Evolutionary conservation across 2,888 invertebrate species (phyloP).

Genomic region (Gortyna flavago): DNA sequence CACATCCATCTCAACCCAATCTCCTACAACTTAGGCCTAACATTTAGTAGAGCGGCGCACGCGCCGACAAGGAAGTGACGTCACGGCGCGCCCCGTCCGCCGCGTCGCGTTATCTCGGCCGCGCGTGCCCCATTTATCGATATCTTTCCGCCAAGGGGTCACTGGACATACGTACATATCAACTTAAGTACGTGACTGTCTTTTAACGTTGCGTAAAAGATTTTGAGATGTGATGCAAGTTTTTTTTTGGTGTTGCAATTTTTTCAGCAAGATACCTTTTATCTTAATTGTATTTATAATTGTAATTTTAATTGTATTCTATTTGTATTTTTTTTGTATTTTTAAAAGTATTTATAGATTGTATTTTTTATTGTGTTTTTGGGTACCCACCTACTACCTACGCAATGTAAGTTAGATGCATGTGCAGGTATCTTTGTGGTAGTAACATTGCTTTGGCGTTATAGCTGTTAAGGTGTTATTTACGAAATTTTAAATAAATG

Average conservation of each 20-base stretch:
- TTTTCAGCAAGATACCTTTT: neutral
- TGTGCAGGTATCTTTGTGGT: too few species aligned
- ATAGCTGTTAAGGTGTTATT: too few species aligned
- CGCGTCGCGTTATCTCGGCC: constrained; percentile 77
- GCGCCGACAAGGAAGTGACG: constrained; percentile 84
- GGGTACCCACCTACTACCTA: too few species aligned
- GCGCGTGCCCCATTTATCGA: constrained; percentile 76
- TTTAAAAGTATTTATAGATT: too few species aligned
- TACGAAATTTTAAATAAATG: too few species aligned
- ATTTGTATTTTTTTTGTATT: too few species aligned
- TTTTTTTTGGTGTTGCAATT: constrained; percentile 8
- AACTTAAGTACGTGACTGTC: constrained; percentile 50
- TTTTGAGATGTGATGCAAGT: constrained; percentile 36
- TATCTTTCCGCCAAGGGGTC: constrained; percentile 74
- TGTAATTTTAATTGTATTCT: too few species aligned
- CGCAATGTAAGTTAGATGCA: too few species aligned
- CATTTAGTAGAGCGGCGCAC: constrained; percentile 76
- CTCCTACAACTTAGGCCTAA: constrained; percentile 44
- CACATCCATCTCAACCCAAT: neutral
- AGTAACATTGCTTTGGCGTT: too few species aligned
- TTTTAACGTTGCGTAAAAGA: constrained; percentile 38
- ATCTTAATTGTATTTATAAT: too few species aligned
- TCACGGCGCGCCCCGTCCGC: constrained; percentile 80
- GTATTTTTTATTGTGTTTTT: too few species aligned
- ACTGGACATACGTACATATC: constrained; percentile 64